phyloP scores from a whole-genome alignment of 1,140 invertebrate species.

The Cataglyphis hispanica region DNA sequence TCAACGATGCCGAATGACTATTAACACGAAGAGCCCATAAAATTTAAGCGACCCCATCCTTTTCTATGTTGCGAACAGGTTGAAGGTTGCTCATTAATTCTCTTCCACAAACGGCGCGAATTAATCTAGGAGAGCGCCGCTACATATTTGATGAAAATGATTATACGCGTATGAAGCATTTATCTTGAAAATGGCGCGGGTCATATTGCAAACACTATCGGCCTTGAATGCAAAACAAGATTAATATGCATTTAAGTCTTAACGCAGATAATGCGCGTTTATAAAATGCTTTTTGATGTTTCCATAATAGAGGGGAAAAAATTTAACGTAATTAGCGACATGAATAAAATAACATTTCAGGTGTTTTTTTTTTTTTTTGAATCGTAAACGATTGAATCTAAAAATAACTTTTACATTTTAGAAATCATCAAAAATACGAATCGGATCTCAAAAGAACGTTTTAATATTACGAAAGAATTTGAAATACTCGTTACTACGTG shows the following conservation, averaged over 20 bases:
- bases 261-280: neutral
- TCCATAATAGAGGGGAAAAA: neutral
- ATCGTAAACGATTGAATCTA: neutral
- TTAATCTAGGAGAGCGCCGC: slow-evolving; percentile 28
- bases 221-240: neutral
- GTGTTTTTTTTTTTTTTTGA: neutral
- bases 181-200: slow-evolving; percentile 19
- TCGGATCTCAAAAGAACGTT: neutral
- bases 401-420: neutral
- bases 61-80: neutral
- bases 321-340: neutral
- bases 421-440: neutral
- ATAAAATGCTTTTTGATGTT: neutral
- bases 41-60: neutral
- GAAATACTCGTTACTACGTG: neutral
- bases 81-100: slow-evolving; percentile 26
- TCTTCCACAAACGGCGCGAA: neutral
- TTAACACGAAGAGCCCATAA: neutral
- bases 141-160: slow-evolving; percentile 32
- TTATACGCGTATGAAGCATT: slow-evolving; percentile 2
- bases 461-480: neutral
- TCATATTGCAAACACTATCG: neutral
- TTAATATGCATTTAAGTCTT: neutral
- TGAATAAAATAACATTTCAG: neutral
- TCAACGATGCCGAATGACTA: neutral